Conservation (phyloP, 2,888 invertebrate species). For the Erebia palarica region DNA sequence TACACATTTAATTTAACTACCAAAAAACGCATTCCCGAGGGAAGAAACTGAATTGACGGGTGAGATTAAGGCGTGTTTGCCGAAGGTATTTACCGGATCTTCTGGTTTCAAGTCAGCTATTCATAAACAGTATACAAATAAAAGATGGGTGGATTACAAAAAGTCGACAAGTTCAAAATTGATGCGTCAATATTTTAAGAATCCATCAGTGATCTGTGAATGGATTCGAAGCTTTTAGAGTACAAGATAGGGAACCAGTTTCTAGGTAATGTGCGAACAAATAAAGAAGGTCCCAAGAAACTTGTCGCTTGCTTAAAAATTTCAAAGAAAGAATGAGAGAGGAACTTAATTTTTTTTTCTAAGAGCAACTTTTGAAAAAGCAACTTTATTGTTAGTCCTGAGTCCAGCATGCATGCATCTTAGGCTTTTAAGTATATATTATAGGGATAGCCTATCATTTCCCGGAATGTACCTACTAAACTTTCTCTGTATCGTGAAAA, state of each 20-base stretch:
- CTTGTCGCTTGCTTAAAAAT: conserved; percentile 4
- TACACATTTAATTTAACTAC: not conserved
- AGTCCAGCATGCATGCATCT: too few relatives aligned
- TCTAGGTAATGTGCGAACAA: conserved; percentile 8
- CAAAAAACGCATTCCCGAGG: conserved; percentile 20
- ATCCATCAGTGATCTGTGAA: conserved; percentile 23
- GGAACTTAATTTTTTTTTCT: not conserved
- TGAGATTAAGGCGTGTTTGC: conserved; percentile 26
- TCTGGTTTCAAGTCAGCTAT: conserved; percentile 26
- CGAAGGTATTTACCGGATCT: conserved; percentile 17
- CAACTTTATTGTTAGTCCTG: not conserved
- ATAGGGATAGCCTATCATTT: too few relatives aligned
- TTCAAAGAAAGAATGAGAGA: conserved; percentile 4
- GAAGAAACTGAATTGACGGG: conserved; percentile 24
- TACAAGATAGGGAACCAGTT: conserved; percentile 17
- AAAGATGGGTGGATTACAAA: conserved; percentile 23
- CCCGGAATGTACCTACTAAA: too few relatives aligned
- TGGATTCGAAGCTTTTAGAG: conserved; percentile 17
- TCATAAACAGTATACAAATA: conserved; percentile 31
- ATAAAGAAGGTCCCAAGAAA: conserved; percentile 9
- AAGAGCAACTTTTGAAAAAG: not conserved
- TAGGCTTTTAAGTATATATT: too few relatives aligned
- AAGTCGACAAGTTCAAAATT: conserved; percentile 19
- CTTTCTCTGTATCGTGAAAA: too few relatives aligned
- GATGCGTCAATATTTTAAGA: conserved; percentile 19